These are phyloP conservation scores for Platichthys stellatus DNA, from an alignment of 2,113 vertebrate genomes.

Conservation along the genomic window DNA sequence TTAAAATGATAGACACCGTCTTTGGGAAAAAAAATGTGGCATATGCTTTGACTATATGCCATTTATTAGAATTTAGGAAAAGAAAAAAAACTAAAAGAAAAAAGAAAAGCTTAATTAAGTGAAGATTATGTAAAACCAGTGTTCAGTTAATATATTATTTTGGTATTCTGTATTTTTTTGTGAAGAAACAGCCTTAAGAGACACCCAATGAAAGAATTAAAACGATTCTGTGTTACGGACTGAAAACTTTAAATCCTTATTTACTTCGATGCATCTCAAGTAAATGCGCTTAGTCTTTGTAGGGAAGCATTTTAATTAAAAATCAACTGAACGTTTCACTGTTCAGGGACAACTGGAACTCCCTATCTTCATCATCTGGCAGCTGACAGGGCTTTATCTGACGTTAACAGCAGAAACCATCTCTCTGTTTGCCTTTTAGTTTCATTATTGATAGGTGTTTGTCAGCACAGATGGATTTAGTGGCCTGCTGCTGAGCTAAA, in stretches of 20 bases:
- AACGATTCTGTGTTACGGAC: neutral
- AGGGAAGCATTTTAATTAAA: neutral
- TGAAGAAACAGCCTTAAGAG: no score
- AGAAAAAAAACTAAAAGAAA: no score
- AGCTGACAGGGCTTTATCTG: slow-evolving; percentile 5
- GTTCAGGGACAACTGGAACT: neutral
- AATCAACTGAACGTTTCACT: neutral
- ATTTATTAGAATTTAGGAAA: no score
- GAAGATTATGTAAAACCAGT: no score
- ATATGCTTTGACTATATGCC: no score
- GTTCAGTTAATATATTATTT: neutral
- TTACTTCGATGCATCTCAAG: neutral
- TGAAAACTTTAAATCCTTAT: neutral
- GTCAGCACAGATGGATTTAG: slow-evolving; percentile 35
- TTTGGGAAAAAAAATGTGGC: no score
- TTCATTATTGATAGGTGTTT: slow-evolving; percentile 58
- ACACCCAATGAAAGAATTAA: neutral
- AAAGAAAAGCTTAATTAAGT: no score
- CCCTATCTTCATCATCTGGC: slow-evolving; percentile 26
- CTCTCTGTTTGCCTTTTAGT: slow-evolving; percentile 6
- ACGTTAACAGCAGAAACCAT: slow-evolving; percentile 19
- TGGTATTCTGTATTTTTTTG: neutral
- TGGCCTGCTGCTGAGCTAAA: slow-evolving; percentile 24
- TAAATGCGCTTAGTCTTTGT: neutral
- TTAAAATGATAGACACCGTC: no score